These are phyloP conservation scores for Onychomys arenicola DNA, from an alignment of 2,797 vertebrate species.

Conservation along the genomic window DNA sequence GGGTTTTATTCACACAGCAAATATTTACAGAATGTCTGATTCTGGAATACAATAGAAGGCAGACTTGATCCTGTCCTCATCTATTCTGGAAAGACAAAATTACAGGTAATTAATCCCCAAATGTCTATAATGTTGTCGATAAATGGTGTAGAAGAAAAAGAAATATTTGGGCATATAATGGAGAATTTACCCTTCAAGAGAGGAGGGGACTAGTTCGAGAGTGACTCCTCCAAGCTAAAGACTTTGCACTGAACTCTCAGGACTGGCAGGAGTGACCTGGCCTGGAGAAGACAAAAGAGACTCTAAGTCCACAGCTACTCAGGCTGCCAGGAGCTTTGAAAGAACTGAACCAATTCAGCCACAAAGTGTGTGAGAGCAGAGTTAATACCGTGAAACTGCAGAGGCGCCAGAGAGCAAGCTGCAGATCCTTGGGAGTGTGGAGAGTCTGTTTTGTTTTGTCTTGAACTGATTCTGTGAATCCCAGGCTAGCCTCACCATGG, in stretches of 20 bases:
- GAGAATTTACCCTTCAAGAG: background rate
- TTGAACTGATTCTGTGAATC: background rate
- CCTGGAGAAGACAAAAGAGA: background rate
- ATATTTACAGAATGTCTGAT: constrained; percentile 1
- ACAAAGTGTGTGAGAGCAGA: background rate
- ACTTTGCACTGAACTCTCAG: background rate
- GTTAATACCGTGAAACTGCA: background rate
- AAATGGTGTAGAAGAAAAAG: constrained; percentile 3
- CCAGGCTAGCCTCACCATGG: background rate
- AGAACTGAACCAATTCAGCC: background rate
- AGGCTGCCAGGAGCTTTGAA: background rate
- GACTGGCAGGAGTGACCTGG: background rate
- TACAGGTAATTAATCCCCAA: background rate
- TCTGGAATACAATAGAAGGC: background rate
- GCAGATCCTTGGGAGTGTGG: background rate
- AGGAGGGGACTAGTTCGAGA: background rate
- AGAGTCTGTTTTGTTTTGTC: background rate
- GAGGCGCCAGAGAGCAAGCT: background rate
- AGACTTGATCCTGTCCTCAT: background rate
- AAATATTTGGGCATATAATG: background rate
- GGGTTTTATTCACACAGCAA: constrained; percentile 41
- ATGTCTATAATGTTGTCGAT: background rate
- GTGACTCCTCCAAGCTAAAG: background rate
- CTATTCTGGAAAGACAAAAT: background rate
- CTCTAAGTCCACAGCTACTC: background rate